phyloP scores from a whole-genome alignment of 2,797 vertebrate genomes.

The Sarcoramphus papa region DNA sequence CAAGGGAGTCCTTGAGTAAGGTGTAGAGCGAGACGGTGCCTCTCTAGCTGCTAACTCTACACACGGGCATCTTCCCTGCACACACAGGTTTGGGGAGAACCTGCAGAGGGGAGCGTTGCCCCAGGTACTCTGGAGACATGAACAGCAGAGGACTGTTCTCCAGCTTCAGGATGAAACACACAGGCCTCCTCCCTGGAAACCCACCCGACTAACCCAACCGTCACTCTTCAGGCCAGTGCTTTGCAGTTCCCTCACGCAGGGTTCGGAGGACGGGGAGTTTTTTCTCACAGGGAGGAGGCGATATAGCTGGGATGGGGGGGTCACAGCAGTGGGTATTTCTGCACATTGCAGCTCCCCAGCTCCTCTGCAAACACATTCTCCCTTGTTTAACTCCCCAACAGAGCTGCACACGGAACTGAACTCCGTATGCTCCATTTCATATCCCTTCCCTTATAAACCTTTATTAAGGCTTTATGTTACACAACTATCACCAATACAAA shows the following conservation, averaged over 20 bases:
- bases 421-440: conserved; percentile 8
- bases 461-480: conserved; percentile 72
- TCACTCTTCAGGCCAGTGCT: neutral
- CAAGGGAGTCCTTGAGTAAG: neutral
- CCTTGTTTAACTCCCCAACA: neutral
- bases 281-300: neutral
- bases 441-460: conserved; percentile 62
- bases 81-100: neutral
- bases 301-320: neutral
- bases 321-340: neutral
- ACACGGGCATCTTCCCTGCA: neutral
- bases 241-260: fast-evolving
- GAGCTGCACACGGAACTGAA: neutral
- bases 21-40: neutral
- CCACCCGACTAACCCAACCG: neutral
- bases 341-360: neutral
- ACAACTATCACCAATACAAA: conserved; percentile 66
- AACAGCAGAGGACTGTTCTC: neutral
- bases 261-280: fast-evolving
- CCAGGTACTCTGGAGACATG: neutral
- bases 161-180: neutral
- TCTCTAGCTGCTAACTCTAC: neutral
- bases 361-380: neutral
- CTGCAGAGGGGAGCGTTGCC: neutral
- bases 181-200: neutral